Evolutionary conservation across 2,797 vertebrate species (phyloP).

Genomic region (Trachops cirrhosus): DNA sequence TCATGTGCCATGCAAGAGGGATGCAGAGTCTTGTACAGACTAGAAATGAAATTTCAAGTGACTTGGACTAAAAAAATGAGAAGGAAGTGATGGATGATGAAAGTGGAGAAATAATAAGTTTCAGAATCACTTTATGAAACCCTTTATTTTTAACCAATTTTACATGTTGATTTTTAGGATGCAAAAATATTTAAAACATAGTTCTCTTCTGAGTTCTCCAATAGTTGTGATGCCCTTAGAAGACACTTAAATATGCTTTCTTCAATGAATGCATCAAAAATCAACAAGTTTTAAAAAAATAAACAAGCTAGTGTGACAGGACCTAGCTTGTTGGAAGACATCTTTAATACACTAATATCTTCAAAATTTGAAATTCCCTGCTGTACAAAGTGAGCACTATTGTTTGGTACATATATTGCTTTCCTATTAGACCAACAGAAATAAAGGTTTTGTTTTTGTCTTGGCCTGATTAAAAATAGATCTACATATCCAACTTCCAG

Average conservation of each 20-base stretch:
- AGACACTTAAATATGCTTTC: background rate
- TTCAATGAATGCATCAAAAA: background rate
- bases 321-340: background rate
- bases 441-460: background rate
- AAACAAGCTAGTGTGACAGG: background rate
- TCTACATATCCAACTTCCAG: conserved; percentile 25
- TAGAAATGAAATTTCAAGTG: background rate
- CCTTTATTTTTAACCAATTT: background rate
- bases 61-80: background rate
- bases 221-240: background rate
- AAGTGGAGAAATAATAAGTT: background rate
- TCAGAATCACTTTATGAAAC: background rate
- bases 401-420: background rate
- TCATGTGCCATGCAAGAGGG: background rate
- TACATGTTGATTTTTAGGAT: background rate
- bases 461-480: conserved; percentile 41
- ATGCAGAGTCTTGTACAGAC: background rate
- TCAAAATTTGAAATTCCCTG: background rate
- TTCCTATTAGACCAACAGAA: background rate
- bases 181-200: background rate
- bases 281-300: background rate
- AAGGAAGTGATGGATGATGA: background rate
- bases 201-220: background rate
- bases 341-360: background rate
- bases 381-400: background rate